phyloP scores from a whole-genome alignment of 37 sponge, comb jelly and placozoan genomes.

The Crambe crambe region DNA sequence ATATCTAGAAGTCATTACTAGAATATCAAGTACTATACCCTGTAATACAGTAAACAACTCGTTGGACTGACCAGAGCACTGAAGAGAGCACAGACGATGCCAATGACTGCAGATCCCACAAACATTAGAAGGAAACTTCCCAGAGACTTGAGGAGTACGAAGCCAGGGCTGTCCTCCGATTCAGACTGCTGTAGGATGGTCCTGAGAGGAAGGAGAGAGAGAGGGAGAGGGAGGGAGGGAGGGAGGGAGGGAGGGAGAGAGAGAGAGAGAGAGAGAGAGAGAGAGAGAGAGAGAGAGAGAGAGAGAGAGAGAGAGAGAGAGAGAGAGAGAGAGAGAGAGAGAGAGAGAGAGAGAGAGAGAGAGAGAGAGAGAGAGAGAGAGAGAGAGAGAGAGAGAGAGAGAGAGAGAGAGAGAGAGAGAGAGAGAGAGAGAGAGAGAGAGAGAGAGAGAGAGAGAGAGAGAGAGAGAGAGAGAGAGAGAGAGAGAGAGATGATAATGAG shows the following conservation, averaged over 20 bases:
- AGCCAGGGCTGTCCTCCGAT: constrained; percentile 8
- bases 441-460: constrained; percentile 7
- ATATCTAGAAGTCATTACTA: too few relatives aligned
- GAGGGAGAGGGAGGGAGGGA: constrained; percentile 23
- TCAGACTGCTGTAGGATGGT: constrained; percentile 46
- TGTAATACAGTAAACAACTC: too few relatives aligned
- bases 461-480: background rate
- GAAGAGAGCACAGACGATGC: constrained; percentile 71
- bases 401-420: constrained; percentile 14
- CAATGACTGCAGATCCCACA: constrained; percentile 78
- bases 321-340: constrained; percentile 39
- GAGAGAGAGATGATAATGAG: background rate
- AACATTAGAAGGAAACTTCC: constrained; percentile 89
- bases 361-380: constrained; percentile 6
- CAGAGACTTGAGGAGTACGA: constrained; percentile 56
- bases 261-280: constrained; percentile 38
- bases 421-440: constrained; percentile 8
- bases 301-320: constrained; percentile 39
- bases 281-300: constrained; percentile 43
- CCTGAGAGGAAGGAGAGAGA: constrained; percentile 13
- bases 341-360: constrained; percentile 19
- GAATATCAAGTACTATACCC: too few relatives aligned
- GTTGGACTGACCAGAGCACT: constrained; percentile 83
- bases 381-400: constrained; percentile 2
- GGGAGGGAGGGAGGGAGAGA: constrained; percentile 28